phyloP scores from a whole-genome alignment of 2,113 vertebrate genomes.

The Chelonoidis abingdonii region DNA sequence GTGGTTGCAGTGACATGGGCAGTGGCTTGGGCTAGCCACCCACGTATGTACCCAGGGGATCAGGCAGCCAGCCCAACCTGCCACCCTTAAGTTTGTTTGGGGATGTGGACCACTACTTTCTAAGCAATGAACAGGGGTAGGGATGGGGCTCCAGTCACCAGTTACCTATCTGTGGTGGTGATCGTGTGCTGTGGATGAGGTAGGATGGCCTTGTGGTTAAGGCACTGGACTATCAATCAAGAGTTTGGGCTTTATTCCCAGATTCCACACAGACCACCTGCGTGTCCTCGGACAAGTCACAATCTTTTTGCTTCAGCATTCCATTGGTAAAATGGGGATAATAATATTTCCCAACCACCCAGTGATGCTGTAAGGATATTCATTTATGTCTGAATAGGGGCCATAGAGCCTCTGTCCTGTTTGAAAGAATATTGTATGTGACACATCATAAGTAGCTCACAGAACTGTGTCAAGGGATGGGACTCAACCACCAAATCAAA shows the following conservation, averaged over 20 bases:
- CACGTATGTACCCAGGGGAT: not conserved
- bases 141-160: not conserved
- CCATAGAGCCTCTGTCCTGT: slow-evolving; percentile 47
- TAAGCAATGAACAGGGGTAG: not conserved
- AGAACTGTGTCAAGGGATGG: slow-evolving; percentile 14
- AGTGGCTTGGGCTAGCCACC: not conserved
- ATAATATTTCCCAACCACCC: slow-evolving; percentile 23
- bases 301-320: not conserved
- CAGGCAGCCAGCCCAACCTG: not conserved
- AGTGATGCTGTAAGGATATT: slow-evolving; percentile 37
- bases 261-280: not conserved
- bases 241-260: not conserved
- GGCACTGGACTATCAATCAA: not conserved
- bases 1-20: not conserved
- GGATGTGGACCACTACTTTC: not conserved
- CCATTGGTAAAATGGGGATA: not conserved
- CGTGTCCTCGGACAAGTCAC: not conserved
- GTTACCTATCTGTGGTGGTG: not conserved
- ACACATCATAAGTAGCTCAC: not conserved
- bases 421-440: not conserved
- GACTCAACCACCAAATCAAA: not conserved
- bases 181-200: not conserved
- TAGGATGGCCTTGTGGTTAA: not conserved
- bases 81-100: not conserved
- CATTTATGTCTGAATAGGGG: slow-evolving; percentile 27